Conservation (phyloP, 2,797 vertebrate genomes). For the Pitangus sulphuratus region DNA sequence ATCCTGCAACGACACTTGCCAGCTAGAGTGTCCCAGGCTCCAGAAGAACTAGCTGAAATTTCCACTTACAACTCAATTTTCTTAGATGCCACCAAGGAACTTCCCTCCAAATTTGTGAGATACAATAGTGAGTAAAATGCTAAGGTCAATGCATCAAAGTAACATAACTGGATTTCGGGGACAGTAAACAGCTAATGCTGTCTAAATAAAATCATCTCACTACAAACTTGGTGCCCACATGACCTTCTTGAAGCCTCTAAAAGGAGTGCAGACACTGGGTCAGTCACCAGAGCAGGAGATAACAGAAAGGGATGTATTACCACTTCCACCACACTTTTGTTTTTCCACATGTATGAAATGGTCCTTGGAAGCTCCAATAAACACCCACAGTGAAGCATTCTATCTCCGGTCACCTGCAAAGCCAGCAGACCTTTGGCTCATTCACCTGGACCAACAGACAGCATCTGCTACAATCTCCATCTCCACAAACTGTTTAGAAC, state of each 20-base stretch:
- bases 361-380: not conserved
- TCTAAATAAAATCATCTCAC: not conserved
- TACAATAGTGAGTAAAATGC: not conserved
- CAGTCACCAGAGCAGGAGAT: accelerated
- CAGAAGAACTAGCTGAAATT: not conserved
- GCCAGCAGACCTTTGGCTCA: not conserved
- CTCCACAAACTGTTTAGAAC: not conserved
- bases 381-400: not conserved
- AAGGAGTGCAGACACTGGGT: accelerated
- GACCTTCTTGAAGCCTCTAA: too few relatives aligned
- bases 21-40: accelerated
- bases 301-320: not conserved
- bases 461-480: not conserved
- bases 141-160: not conserved
- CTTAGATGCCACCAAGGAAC: not conserved
- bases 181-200: not conserved
- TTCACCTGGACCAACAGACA: not conserved
- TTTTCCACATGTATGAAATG: accelerated
- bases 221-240: not conserved
- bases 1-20: accelerated
- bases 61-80: not conserved
- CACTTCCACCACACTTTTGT: not conserved
- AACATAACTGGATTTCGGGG: not conserved
- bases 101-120: not conserved
- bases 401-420: not conserved